A percentile compares a stretch with the other conserved stretches of the same genome.
These are phyloP conservation scores for Syngnathus typhle DNA, from an alignment of 2,113 vertebrate species.

Conservation along the genomic window DNA sequence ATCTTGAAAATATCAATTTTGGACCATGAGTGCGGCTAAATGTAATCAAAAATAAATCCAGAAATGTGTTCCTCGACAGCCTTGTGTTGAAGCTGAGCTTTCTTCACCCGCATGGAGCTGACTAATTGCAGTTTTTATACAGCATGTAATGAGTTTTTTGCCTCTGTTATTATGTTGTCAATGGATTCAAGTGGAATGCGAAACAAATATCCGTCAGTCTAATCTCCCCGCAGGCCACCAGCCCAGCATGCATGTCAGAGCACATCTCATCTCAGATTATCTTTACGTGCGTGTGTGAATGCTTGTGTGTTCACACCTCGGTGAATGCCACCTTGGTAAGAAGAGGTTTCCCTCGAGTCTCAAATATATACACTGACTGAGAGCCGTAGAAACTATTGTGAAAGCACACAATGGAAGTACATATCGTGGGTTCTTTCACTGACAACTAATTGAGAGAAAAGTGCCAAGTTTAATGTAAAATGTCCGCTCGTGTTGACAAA, in stretches of 20 bases:
- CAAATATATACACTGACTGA: constrained; percentile 33
- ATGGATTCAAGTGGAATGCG: constrained; percentile 52
- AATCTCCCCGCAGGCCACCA: constrained; percentile 33
- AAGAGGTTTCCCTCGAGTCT: constrained; percentile 25
- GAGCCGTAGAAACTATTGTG: constrained; percentile 3
- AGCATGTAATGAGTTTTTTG: constrained; percentile 30
- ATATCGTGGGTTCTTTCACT: too few relatives aligned
- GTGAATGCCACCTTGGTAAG: constrained; percentile 9
- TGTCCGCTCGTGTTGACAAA: too few relatives aligned
- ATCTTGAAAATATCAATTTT: neutral
- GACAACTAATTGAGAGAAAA: too few relatives aligned
- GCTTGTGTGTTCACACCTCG: neutral
- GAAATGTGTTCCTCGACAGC: neutral
- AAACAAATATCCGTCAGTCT: constrained; percentile 44
- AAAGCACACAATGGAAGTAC: too few relatives aligned
- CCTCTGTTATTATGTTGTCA: constrained; percentile 55
- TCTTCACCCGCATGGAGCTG: neutral
- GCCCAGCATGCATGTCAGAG: constrained; percentile 48
- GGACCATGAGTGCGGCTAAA: neutral
- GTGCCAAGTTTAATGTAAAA: too few relatives aligned
- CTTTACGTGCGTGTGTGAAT: constrained; percentile 16
- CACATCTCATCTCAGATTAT: constrained; percentile 49
- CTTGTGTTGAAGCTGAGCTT: neutral
- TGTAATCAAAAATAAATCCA: neutral
- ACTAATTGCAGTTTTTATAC: constrained; percentile 7